Conservation (phyloP, 2,113 vertebrate genomes). For the Siphamia tubifer region DNA sequence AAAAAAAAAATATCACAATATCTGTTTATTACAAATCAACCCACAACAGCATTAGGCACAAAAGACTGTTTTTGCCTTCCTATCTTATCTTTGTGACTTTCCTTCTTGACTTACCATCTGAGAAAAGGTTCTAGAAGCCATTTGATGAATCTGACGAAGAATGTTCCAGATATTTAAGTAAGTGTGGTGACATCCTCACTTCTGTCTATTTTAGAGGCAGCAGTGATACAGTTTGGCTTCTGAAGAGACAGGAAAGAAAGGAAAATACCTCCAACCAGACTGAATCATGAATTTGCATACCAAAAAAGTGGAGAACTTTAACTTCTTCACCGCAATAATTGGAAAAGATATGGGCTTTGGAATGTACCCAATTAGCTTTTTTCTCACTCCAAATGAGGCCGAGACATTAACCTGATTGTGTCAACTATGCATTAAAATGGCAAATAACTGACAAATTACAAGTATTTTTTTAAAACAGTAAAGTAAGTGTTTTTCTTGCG, state of each 20-base stretch:
- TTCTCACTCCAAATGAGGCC: too few species aligned
- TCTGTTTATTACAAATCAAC: neutral
- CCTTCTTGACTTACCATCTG: neutral
- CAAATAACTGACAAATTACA: too few species aligned
- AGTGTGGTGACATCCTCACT: neutral
- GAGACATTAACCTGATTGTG: too few species aligned
- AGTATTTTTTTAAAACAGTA: too few species aligned
- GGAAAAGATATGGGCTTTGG: too few species aligned
- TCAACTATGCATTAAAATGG: too few species aligned
- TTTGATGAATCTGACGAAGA: slow-evolving; percentile 9
- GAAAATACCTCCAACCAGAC: neutral
- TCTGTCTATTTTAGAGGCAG: neutral
- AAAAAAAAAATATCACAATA: neutral
- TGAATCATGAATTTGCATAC: neutral
- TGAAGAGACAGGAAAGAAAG: neutral
- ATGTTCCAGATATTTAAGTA: neutral
- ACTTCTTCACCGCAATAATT: too few species aligned
- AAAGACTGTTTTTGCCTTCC: neutral
- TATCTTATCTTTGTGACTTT: neutral
- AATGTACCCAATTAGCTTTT: too few species aligned
- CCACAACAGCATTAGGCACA: neutral
- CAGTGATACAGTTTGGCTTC: neutral
- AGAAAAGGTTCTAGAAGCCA: neutral
- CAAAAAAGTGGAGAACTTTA: neutral
- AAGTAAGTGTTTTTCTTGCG: too few species aligned